phyloP scores from a whole-genome alignment of 2,797 vertebrate genomes.

The Yasuhikotakia modesta region DNA sequence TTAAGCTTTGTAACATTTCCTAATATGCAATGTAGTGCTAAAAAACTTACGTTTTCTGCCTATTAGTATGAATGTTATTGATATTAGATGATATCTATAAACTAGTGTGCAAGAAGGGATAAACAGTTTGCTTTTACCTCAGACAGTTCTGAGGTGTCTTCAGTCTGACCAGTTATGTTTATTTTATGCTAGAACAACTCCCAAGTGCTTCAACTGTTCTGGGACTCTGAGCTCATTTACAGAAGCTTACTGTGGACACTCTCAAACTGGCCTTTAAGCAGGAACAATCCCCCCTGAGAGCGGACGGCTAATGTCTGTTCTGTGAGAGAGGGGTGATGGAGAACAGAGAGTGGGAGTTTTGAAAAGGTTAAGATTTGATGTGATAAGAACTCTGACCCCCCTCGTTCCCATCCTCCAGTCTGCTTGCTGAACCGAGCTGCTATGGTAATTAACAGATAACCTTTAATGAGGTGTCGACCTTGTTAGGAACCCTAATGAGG shows the following conservation, averaged over 20 bases:
- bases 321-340: constrained; percentile 25
- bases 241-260: constrained; percentile 34
- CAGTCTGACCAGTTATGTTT: constrained; percentile 5
- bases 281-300: constrained; percentile 26
- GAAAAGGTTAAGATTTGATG: constrained; percentile 64
- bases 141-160: constrained; percentile 25
- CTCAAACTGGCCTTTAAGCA: constrained; percentile 15
- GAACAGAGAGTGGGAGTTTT: constrained; percentile 26
- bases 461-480: constrained; percentile 77
- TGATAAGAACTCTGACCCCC: constrained; percentile 60
- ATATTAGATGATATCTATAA: no score
- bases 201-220: constrained; percentile 37
- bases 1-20: no score
- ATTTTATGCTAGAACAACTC: constrained; percentile 34
- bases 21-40: no score
- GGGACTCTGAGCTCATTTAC: constrained; percentile 19
- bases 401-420: constrained; percentile 28
- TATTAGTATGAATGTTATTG: no score
- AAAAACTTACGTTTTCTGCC: no score
- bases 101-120: not conserved
- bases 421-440: constrained; percentile 61
- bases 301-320: constrained; percentile 37
- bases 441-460: constrained; percentile 80
- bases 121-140: not conserved
- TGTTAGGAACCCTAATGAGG: constrained; percentile 63